phyloP scores from a whole-genome alignment of 2,797 vertebrate species.

The Chaenodraco wilsoni region DNA sequence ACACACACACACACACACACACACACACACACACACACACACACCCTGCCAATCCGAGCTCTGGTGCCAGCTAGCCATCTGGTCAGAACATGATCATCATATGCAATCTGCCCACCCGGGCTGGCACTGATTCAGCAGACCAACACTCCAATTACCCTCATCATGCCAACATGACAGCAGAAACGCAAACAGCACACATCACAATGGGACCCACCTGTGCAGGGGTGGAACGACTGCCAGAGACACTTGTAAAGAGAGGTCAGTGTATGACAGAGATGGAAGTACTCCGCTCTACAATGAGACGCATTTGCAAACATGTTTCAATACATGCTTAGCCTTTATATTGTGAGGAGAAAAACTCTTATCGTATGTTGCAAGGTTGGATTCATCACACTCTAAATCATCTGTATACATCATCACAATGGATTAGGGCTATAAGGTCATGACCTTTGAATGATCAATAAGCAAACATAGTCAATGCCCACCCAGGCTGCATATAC shows the following conservation, averaged over 20 bases:
- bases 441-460: slow-evolving; percentile 66
- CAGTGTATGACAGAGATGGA: slow-evolving; percentile 51
- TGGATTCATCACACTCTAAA: slow-evolving; percentile 56
- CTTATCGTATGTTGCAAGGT: slow-evolving; percentile 48
- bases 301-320: slow-evolving; percentile 52
- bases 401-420: slow-evolving; percentile 71
- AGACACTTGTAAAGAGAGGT: slow-evolving; percentile 51
- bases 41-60: slow-evolving; percentile 52
- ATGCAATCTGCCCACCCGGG: slow-evolving; percentile 83
- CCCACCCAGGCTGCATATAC: slow-evolving; percentile 28
- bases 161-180: slow-evolving; percentile 80
- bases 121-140: slow-evolving; percentile 87
- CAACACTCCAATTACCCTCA: slow-evolving; percentile 84
- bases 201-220: slow-evolving; percentile 76
- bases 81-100: slow-evolving; percentile 86
- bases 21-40: slow-evolving; percentile 27
- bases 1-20: too few relatives aligned
- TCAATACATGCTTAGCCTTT: slow-evolving; percentile 43
- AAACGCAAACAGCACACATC: slow-evolving; percentile 59
- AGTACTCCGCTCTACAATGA: slow-evolving; percentile 49
- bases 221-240: slow-evolving; percentile 56
- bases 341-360: slow-evolving; percentile 21
- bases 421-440: slow-evolving; percentile 65
- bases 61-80: slow-evolving; percentile 84
- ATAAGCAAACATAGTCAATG: slow-evolving; percentile 64